A percentile compares a stretch with the other conserved stretches of the same genome.
phyloP scores from a whole-genome alignment of 2,113 vertebrate species.

The Sialia sialis region DNA sequence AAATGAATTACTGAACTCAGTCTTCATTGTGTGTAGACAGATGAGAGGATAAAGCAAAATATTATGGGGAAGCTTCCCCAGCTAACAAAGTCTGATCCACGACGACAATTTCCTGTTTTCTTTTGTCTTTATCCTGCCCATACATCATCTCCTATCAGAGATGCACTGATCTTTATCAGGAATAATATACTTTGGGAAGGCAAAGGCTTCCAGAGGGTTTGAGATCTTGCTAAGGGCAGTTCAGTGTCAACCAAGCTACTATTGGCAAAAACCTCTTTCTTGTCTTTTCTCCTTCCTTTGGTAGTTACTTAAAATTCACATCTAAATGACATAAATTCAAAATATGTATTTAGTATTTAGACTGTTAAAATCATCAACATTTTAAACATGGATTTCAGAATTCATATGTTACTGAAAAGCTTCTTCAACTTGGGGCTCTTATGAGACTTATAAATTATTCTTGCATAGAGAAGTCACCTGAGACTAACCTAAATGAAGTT shows the following conservation, averaged over 20 bases:
- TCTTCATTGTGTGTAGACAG: background rate
- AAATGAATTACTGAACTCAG: conserved; percentile 28
- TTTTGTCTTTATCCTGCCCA: conserved; percentile 13
- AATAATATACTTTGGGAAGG: background rate
- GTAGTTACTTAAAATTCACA: background rate
- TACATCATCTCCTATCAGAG: conserved; percentile 21
- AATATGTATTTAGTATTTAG: background rate
- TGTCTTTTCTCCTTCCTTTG: background rate
- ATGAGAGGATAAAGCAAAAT: background rate
- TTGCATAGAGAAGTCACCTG: conserved; percentile 52
- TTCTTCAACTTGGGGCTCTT: conserved; percentile 30
- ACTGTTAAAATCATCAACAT: conserved; percentile 8
- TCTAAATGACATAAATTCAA: background rate
- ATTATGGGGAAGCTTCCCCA: background rate
- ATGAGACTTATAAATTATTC: conserved; percentile 63
- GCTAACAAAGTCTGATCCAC: conserved; percentile 18
- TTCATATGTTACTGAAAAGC: conserved; percentile 32
- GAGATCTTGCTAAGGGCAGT: background rate
- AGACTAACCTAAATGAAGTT: conserved; percentile 69
- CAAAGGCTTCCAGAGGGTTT: background rate
- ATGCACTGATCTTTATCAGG: background rate
- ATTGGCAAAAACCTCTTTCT: background rate
- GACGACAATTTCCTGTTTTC: conserved; percentile 48
- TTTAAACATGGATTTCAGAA: conserved; percentile 35
- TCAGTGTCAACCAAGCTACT: background rate